A percentile compares a stretch with the other conserved stretches of the same genome.
phyloP scores from a whole-genome alignment of 2,113 vertebrate genomes.

The Hirundichthys speculiger region DNA sequence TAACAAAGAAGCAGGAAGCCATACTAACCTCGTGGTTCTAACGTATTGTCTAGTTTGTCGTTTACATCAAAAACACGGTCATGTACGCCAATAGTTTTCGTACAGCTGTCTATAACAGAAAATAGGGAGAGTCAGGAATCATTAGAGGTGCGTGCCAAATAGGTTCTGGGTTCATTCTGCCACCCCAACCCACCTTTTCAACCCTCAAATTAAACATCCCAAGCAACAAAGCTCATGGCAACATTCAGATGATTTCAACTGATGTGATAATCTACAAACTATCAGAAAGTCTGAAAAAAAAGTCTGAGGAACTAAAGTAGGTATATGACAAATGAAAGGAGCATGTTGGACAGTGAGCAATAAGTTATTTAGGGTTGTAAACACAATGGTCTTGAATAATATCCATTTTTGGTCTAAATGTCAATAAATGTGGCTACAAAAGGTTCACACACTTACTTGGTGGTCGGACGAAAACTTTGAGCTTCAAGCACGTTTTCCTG shows the following conservation, averaged over 20 bases:
- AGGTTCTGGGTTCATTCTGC: conserved; percentile 89
- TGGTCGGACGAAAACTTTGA: conserved; percentile 97
- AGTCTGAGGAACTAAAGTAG: conserved; percentile 71
- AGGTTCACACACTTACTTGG: conserved; percentile 89
- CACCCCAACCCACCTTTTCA: conserved; percentile 30
- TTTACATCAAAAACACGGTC: conserved; percentile 99
- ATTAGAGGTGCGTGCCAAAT: conserved; percentile 90
- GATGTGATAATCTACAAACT: conserved; percentile 29
- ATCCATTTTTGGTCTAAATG: conserved; percentile 45
- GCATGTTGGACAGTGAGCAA: conserved; percentile 45
- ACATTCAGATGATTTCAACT: conserved; percentile 67
- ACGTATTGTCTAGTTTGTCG: conserved; percentile 99
- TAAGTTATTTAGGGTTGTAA: conserved; percentile 40
- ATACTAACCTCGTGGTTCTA: conserved; percentile 99
- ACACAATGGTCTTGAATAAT: conserved; percentile 42
- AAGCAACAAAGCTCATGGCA: conserved; percentile 80
- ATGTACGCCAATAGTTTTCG: conserved; percentile 99
- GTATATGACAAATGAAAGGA: conserved; percentile 78
- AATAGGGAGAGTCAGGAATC: conserved; percentile 86
- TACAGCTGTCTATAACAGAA: conserved; percentile 99
- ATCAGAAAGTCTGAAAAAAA: conserved; percentile 34
- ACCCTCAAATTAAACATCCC: conserved; percentile 58
- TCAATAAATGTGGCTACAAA: conserved; percentile 66
- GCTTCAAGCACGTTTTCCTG: conserved; percentile 95
- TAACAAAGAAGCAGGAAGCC: conserved; percentile 86